Conservation (phyloP, 1,140 invertebrate genomes). For the Apis cerana region DNA sequence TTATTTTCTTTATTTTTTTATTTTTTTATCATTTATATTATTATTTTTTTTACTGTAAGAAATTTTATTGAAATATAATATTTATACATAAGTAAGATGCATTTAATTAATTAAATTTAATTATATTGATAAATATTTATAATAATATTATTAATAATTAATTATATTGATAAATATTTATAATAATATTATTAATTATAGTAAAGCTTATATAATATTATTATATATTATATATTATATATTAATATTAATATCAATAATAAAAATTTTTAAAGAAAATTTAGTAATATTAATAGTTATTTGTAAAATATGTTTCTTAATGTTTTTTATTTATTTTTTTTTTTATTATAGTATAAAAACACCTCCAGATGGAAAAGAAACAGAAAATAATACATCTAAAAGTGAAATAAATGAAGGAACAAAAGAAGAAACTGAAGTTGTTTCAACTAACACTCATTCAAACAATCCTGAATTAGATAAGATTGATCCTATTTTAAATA, state of each 20-base stretch:
- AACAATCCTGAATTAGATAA: constrained; percentile 5
- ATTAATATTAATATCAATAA: not conserved
- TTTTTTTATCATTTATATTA: not conserved
- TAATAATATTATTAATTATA: not conserved
- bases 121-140: not conserved
- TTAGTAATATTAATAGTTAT: not conserved
- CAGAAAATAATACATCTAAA: not conserved
- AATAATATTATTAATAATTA: not conserved
- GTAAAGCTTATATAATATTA: not conserved
- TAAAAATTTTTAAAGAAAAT: not conserved
- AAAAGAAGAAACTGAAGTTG: constrained; percentile 7
- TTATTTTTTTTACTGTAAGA: not conserved
- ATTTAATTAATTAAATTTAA: not conserved
- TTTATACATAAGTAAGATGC: not conserved
- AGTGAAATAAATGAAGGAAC: constrained; percentile 25
- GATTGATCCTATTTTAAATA: not conserved
- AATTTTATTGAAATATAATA: not conserved
- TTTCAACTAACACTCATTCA: not conserved
- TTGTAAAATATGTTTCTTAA: not conserved
- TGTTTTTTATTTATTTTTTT: constrained; percentile 3
- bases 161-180: not conserved
- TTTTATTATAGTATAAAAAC: constrained; percentile 35
- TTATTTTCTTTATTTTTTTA: constrained; percentile 27
- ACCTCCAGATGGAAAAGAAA: not conserved
- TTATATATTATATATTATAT: no score